These are phyloP conservation scores for Sinotaia quadrata DNA, from an alignment of 2,888 invertebrate species.

Conservation along the genomic window DNA sequence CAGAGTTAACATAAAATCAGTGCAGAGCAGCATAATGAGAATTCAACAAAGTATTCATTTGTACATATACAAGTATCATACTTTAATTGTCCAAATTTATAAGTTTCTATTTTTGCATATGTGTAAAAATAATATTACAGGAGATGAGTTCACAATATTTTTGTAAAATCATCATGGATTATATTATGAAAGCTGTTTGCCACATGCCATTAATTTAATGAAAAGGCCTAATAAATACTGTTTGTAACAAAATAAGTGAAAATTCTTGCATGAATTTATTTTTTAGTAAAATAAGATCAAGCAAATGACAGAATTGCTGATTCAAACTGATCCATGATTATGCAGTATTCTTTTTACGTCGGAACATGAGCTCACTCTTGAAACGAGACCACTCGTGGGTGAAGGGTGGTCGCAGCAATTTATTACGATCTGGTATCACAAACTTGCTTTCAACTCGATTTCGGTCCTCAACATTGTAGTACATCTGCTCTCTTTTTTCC, in stretches of 20 bases:
- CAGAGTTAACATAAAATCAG: no score
- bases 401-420: conserved; percentile 64
- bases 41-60: no score
- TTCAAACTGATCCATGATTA: not conserved
- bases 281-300: no score
- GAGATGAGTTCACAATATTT: no score
- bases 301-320: no score
- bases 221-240: not conserved
- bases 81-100: no score
- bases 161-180: not conserved
- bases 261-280: no score
- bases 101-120: no score
- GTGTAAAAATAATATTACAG: no score
- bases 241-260: not conserved
- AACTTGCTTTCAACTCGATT: conserved; percentile 66
- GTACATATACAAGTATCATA: no score
- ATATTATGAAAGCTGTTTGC: not conserved
- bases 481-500: conserved; percentile 71
- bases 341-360: conserved; percentile 43
- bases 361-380: conserved; percentile 67
- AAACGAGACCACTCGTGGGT: conserved; percentile 64
- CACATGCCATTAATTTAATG: not conserved
- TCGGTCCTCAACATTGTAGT: conserved; percentile 69
- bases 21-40: no score
- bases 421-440: conserved; percentile 56